These are phyloP conservation scores for Pterocles gutturalis DNA, from an alignment of 2,113 vertebrate species.

Conservation along the genomic window DNA sequence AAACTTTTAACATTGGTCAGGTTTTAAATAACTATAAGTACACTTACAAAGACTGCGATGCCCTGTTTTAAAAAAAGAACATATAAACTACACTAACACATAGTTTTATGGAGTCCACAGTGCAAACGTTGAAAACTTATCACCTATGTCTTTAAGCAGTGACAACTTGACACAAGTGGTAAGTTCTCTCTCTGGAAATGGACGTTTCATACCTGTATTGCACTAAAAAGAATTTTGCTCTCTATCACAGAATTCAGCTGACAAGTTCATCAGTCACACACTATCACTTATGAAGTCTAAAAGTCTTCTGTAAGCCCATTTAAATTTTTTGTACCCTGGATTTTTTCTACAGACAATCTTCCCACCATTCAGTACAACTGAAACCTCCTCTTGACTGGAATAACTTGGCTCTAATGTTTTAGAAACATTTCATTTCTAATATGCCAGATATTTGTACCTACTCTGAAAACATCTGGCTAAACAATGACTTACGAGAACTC, in stretches of 20 bases:
- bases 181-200: not conserved
- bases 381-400: not conserved
- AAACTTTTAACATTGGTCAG: not conserved
- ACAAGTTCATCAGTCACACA: not conserved
- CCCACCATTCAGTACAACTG: not conserved
- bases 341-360: not conserved
- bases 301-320: not conserved
- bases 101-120: not conserved
- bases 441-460: not conserved
- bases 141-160: not conserved
- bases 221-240: not conserved
- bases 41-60: not conserved
- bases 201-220: not conserved
- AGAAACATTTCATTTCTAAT: not conserved
- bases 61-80: not conserved
- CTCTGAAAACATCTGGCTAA: not conserved
- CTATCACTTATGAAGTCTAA: not conserved
- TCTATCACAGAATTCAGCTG: not conserved
- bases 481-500: not conserved
- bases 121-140: not conserved
- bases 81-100: not conserved
- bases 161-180: not conserved
- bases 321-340: not conserved
- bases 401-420: not conserved
- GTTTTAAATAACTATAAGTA: not conserved